phyloP scores from a whole-genome alignment of 1,140 invertebrate genomes.

The Rhizoglyphus robini region DNA sequence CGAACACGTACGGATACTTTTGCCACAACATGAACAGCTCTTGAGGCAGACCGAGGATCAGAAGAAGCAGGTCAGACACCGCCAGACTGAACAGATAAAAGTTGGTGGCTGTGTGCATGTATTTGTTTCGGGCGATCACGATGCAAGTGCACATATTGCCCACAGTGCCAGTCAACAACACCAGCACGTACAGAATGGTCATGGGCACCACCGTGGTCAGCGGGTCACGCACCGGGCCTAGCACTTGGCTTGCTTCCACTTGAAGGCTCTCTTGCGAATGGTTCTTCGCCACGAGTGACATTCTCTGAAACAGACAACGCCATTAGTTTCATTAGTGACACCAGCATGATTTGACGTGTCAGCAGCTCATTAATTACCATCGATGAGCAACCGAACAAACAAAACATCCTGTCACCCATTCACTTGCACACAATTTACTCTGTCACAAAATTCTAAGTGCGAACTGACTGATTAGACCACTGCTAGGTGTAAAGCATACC shows the following conservation, averaged over 20 bases:
- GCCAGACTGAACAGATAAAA: conserved; percentile 87
- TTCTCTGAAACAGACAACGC: neutral
- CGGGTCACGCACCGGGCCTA: conserved; percentile 22
- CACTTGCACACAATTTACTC: no score
- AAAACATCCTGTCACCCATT: no score
- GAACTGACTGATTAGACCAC: no score
- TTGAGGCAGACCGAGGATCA: conserved; percentile 53
- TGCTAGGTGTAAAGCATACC: no score
- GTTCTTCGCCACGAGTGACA: neutral
- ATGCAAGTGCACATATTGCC: conserved; percentile 47
- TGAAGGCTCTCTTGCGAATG: neutral
- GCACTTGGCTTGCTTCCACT: neutral
- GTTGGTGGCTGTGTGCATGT: conserved; percentile 51
- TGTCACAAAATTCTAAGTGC: no score
- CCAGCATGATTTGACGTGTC: no score
- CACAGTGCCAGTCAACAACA: conserved; percentile 40
- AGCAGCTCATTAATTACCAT: no score
- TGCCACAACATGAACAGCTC: conserved; percentile 78
- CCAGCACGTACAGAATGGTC: conserved; percentile 37
- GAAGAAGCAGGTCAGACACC: conserved; percentile 73
- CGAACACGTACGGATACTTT: conserved; percentile 71
- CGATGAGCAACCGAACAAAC: no score
- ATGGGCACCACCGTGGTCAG: conserved; percentile 32
- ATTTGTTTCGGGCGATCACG: conserved; percentile 43
- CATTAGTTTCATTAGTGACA: no score